Evolutionary conservation across 2,113 vertebrate genomes (phyloP).

Genomic region (Perca fluviatilis): DNA sequence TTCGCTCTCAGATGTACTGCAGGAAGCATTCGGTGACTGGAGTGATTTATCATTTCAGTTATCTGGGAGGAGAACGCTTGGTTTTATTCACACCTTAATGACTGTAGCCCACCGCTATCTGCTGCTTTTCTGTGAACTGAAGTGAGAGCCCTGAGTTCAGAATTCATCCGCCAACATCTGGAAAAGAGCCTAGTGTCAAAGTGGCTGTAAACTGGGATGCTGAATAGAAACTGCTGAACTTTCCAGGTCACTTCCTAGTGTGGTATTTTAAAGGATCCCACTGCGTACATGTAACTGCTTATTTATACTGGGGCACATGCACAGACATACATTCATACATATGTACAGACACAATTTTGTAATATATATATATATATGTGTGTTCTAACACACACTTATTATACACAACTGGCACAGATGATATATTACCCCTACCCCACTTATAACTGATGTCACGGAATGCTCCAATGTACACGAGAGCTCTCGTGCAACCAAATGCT

Average conservation of each 20-base stretch:
- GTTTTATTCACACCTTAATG: constrained; percentile 51
- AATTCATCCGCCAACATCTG: constrained; percentile 57
- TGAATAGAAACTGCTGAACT: constrained; percentile 49
- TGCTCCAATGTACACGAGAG: constrained; percentile 8
- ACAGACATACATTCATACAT: not conserved
- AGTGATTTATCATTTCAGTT: constrained; percentile 62
- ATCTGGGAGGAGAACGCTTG: constrained; percentile 25
- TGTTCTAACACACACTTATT: constrained; percentile 7
- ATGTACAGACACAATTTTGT: not conserved
- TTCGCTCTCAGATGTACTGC: constrained; percentile 38
- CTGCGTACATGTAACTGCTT: not conserved
- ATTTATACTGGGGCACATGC: not conserved
- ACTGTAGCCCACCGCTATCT: not conserved
- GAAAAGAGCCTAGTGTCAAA: constrained; percentile 53
- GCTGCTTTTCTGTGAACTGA: constrained; percentile 9
- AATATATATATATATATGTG: not conserved
- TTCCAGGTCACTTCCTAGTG: constrained; percentile 54
- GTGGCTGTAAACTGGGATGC: constrained; percentile 38
- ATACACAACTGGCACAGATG: constrained; percentile 20
- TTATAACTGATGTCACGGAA: constrained; percentile 34
- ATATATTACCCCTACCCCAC: not conserved
- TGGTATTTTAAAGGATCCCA: constrained; percentile 6
- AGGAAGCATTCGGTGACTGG: constrained; percentile 43
- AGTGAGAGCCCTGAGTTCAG: constrained; percentile 4
- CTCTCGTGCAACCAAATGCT: constrained; percentile 41